Base-by-base conservation (phyloP, 2,797 vertebrate species). In the Clarias fuscus region DNA sequence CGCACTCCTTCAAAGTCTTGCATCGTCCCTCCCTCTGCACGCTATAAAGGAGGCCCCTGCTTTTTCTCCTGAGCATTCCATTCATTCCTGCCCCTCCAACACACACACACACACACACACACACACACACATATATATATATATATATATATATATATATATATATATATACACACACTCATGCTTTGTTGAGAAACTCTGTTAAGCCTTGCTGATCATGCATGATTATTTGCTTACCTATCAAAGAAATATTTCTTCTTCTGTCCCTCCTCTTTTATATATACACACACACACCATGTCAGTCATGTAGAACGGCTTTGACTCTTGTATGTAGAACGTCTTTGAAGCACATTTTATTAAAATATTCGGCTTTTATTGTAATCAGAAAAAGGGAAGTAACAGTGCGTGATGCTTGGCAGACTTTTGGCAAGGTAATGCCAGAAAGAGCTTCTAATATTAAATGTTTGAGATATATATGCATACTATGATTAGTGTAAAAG, bases 31-130 rank as follows among this genome's bases (percentile, higher is more conserved):
- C 82, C 78, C 43, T 68, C 24, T 83, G 70, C 83, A 11, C 56
- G 89, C 90, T 91, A 90, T 92, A 93, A 91, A 93, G 88, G 93
- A 94, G 93, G 93, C 92, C 93, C 83, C 87, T 88, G 91, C 92
- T 91, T 93, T 92, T 93, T 93, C 92, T 94, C 91, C 92, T 93
- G 72, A 76, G 88, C 94, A 94, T 95, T 90, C 91, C 92, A 94
- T 82, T 91, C 93, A 95, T 95, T 95, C 94, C 91, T 93, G 88
- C 91, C 88, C 72, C 86, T 85, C 75, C 84, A 84, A 76, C 79
- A 56, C 81, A 78, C 82, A 82, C 86, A 86, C 79, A 64, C 85
- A 84, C 84, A 82, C 81, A 53, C 85, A 82, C 77, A 87, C 87
- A 82, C 89, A 64, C 83, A 64, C 62, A 89, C 72, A 87, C n/a